phyloP scores from a whole-genome alignment of 2,797 vertebrate species.

The Notolabrus celidotus region DNA sequence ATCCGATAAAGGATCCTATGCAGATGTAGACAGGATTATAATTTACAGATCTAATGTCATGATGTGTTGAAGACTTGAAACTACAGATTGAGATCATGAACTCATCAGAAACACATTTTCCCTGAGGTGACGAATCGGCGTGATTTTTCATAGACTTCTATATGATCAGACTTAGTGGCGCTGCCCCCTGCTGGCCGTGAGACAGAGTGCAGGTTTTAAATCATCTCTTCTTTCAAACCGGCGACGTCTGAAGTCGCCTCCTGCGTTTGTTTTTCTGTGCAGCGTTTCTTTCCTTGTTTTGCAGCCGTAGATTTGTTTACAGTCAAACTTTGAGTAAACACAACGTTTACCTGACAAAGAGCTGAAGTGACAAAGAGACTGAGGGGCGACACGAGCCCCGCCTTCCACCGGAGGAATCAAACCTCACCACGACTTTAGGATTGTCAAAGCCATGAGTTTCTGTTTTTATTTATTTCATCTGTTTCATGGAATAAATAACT shows the following conservation, averaged over 20 bases:
- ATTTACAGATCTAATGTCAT: not conserved
- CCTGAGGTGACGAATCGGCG: not conserved
- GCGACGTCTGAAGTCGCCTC: not conserved
- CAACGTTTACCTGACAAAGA: slow-evolving; percentile 1
- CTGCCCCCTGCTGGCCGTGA: not conserved
- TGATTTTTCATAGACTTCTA: not conserved
- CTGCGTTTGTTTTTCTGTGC: not conserved
- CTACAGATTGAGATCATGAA: not conserved
- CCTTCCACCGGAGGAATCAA: slow-evolving; percentile 3
- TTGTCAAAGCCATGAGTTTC: slow-evolving; percentile 54
- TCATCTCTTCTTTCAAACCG: not conserved
- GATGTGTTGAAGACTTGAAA: not conserved
- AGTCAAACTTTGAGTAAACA: slow-evolving; percentile 1
- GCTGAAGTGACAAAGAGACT: not conserved
- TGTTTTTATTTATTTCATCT: slow-evolving; percentile 54
- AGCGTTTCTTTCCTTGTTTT: not conserved
- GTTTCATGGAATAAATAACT: slow-evolving; percentile 78
- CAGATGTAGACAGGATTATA: not conserved
- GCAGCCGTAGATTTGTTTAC: slow-evolving; percentile 17
- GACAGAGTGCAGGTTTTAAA: not conserved
- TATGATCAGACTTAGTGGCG: not conserved
- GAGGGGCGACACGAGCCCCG: not conserved
- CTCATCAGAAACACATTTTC: not conserved
- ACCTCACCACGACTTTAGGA: slow-evolving; percentile 47
- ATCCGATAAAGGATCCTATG: no score